These are phyloP conservation scores for Triplophysa tibetana DNA, from an alignment of 2,113 vertebrate species.

Conservation along the genomic window DNA sequence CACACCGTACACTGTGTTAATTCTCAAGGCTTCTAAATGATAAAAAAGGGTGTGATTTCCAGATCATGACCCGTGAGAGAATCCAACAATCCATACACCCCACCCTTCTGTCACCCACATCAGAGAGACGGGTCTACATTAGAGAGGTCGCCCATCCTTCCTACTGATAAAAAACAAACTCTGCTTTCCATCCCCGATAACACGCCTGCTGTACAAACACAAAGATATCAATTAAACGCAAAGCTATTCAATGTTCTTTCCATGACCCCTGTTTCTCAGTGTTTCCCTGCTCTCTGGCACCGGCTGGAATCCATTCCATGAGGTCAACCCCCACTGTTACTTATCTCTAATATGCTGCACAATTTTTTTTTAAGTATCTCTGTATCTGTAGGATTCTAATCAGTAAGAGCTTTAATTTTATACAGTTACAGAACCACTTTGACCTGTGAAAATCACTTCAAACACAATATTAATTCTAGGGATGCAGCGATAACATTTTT, in stretches of 20 bases:
- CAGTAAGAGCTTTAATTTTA: too few relatives aligned
- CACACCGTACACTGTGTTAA: background rate
- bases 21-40: slow-evolving; percentile 9
- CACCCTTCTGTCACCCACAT: slow-evolving; percentile 22
- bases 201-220: slow-evolving; percentile 14
- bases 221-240: background rate
- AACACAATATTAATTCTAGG: background rate
- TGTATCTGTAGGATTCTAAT: too few relatives aligned
- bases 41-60: slow-evolving; percentile 44
- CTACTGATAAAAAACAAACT: slow-evolving; percentile 27
- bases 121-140: slow-evolving; percentile 24
- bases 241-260: slow-evolving; percentile 34
- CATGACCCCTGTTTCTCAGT: background rate
- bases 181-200: slow-evolving; percentile 41
- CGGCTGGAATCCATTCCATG: background rate
- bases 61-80: slow-evolving; percentile 1
- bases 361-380: too few relatives aligned
- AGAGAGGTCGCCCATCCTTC: slow-evolving; percentile 19
- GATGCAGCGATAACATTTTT: too few relatives aligned
- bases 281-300: background rate
- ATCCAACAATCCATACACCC: slow-evolving; percentile 13
- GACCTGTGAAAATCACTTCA: slow-evolving; percentile 35
- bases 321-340: background rate
- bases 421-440: background rate
- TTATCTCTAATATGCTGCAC: background rate